A percentile compares a stretch with the other conserved stretches of the same genome.
Evolutionary conservation across 1,140 invertebrate species (phyloP).

Genomic region (Drosophila saltans): DNA sequence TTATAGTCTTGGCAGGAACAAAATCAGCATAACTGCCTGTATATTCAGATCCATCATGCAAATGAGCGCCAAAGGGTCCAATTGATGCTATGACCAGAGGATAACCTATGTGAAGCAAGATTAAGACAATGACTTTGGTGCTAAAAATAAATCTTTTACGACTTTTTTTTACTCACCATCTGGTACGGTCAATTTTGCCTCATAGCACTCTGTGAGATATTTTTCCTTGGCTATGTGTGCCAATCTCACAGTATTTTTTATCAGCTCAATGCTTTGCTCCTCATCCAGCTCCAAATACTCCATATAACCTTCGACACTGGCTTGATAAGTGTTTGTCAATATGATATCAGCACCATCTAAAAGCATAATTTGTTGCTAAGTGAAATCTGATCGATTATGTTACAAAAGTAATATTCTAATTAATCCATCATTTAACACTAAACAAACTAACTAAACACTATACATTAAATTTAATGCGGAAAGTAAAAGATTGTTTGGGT

Average conservation of each 20-base stretch:
- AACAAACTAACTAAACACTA: not conserved
- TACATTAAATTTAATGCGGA: not conserved
- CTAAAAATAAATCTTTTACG: not conserved
- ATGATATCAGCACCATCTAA: slow-evolving; percentile 93
- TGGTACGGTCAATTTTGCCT: slow-evolving; percentile 49
- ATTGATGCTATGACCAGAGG: slow-evolving; percentile 92
- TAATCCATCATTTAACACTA: not conserved
- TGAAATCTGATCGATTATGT: slow-evolving; percentile 5
- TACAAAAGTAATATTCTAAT: not conserved
- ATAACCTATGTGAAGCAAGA: slow-evolving; percentile 42
- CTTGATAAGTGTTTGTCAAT: slow-evolving; percentile 95
- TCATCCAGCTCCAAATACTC: slow-evolving; percentile 88
- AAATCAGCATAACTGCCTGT: slow-evolving; percentile 91
- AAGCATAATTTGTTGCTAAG: slow-evolving; percentile 32
- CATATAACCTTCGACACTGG: slow-evolving; percentile 90
- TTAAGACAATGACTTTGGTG: not conserved
- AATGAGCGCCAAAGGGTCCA: slow-evolving; percentile 94
- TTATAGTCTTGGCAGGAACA: slow-evolving; percentile 87
- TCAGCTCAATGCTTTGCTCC: slow-evolving; percentile 87
- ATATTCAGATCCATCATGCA: slow-evolving; percentile 96
- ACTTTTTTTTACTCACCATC: slow-evolving; percentile 48
- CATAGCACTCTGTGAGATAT: slow-evolving; percentile 74
- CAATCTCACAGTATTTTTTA: slow-evolving; percentile 88
- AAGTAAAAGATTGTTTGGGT: no score
- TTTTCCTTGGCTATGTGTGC: slow-evolving; percentile 84